Base-by-base conservation (phyloP, 2,797 vertebrate genomes). In the Rhyacichthys aspro region DNA sequence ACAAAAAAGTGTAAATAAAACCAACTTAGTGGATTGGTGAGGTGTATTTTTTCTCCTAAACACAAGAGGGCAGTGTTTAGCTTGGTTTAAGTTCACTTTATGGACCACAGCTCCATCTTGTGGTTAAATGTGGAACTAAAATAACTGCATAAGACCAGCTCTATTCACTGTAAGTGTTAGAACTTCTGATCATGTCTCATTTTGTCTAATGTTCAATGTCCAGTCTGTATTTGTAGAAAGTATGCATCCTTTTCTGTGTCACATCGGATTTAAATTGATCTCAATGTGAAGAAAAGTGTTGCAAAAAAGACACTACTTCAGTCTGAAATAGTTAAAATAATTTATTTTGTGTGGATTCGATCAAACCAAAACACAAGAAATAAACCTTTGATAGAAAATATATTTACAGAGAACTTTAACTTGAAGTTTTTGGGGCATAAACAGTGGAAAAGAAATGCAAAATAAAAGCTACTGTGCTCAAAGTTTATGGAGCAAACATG, bases 61-160 rank as follows among this genome's bases (percentile, higher is more conserved):
- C 49, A 12, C 49, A 18, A 52, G 49, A 38, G 17, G 49, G 37
- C 49, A 52, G 6, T 52, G 49, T 52, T 38, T 18, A 6, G 47
- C 16, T 47, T 47, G 7, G 19, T 12, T 15, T 28, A 3, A n/a
- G 1, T 28, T 34, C n/a, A 18, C 16, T 15, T 37, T 8, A 15
- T 18, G 37, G 4, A 23, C 50, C 46, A 43, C 2, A 44, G 9
- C 3, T n/a, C 39, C 32, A 48, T 60, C 49, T 43, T 28, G 49
- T 50, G 64, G 36, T n/a, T 23, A 37, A 55, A 46, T 46, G 9
- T 34, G n/a, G n/a, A 5, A 28, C 23, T 28, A 28, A 28, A 28
- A 5, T 28, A 28, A 28, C 23, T 28, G 23, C 7, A 28, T 5
- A 2, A 28, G 23, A 28, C 23, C 3, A 28, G 1, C 7, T 6